Base-by-base conservation (phyloP, 35 echinoderm and acorn worm genomes). In the Chiridota heheva region DNA sequence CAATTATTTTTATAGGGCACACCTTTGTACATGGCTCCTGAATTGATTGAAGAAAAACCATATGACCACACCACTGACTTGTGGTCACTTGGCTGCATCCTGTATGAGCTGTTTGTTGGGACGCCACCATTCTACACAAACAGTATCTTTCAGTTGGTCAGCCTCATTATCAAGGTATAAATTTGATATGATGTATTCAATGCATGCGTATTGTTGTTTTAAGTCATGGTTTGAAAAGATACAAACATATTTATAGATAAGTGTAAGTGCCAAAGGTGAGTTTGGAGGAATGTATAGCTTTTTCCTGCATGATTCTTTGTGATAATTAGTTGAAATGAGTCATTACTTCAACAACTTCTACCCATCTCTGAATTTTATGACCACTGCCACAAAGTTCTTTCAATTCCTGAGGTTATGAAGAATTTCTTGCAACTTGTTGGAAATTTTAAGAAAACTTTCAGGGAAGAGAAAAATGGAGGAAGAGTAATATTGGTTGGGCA, bases 111-210 rank as follows among this genome's bases (percentile, higher is more conserved):
- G 58, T 91, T 86, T 57, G 95, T 98, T 45, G 95, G 95, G 6
- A 98, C 95, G 64, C 95, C 95, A n/a, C 95, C 95, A 12, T 98
- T 98, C 60, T 98, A 98, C 55, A 98, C 95, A n/a, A 98, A 98
- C 68, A 98, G 95, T 79, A 98, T 98, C 38, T 98, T 98, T 68
- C 95, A 98, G 42, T 77, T 98, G 18, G 95, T 98, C 47, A 98
- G 95, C 55, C 95, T 98, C 27, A 98, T 98, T n/a, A 98, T 98
- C 27, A 98, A 98, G 76, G 95, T 98, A 82, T 74, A 66, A n/a
- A n/a, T n/a, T n/a, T n/a, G n/a, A n/a, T n/a, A n/a, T n/a, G 36
- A 36, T 31, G 27, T 28, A 64, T 64, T 64, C 12, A 29, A 8
- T 64, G 47, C 10, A 51, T 51, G 47, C 22, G 47, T 10, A 51